phyloP scores from a whole-genome alignment of 2,113 vertebrate genomes.

The Cranoglanis bouderius region DNA sequence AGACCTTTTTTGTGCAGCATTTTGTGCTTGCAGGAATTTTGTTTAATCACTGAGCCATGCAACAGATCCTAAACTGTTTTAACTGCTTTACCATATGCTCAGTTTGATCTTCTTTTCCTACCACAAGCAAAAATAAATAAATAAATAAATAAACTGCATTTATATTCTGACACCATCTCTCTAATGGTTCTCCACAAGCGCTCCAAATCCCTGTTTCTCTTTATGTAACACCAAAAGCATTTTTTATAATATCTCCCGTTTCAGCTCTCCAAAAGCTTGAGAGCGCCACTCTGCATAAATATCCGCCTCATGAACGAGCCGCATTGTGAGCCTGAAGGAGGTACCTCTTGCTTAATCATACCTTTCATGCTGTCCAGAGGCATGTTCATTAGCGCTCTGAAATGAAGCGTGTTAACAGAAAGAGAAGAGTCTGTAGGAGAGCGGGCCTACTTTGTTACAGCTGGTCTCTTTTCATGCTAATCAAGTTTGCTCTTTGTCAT shows the following conservation, averaged over 20 bases:
- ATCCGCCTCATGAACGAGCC: conserved; percentile 45
- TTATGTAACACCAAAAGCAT: conserved; percentile 57
- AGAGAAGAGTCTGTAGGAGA: conserved; percentile 37
- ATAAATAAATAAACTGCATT: conserved; percentile 46
- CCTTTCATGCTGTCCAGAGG: conserved; percentile 64
- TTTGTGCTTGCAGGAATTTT: conserved; percentile 37
- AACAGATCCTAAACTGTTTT: conserved; percentile 54
- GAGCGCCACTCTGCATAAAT: conserved; percentile 65
- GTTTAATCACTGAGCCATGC: conserved; percentile 54
- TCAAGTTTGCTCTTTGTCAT: conserved; percentile 45
- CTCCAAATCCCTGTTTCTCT: conserved; percentile 61
- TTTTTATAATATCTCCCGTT: conserved; percentile 47
- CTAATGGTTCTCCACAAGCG: conserved; percentile 57
- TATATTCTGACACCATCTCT: conserved; percentile 57
- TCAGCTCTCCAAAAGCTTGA: conserved; percentile 52
- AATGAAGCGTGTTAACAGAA: conserved; percentile 62
- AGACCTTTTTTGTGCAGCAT: neutral
- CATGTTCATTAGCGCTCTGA: conserved; percentile 61
- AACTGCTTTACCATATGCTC: conserved; percentile 56
- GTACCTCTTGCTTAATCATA: conserved; percentile 63
- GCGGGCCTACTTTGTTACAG: conserved; percentile 38
- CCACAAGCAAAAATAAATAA: conserved; percentile 47
- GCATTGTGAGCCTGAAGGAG: conserved; percentile 57
- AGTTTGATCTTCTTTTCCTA: conserved; percentile 59
- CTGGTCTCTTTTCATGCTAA: conserved; percentile 43